Evolutionary conservation across 2,113 vertebrate genomes (phyloP).

Genomic region (Grantiella picta): DNA sequence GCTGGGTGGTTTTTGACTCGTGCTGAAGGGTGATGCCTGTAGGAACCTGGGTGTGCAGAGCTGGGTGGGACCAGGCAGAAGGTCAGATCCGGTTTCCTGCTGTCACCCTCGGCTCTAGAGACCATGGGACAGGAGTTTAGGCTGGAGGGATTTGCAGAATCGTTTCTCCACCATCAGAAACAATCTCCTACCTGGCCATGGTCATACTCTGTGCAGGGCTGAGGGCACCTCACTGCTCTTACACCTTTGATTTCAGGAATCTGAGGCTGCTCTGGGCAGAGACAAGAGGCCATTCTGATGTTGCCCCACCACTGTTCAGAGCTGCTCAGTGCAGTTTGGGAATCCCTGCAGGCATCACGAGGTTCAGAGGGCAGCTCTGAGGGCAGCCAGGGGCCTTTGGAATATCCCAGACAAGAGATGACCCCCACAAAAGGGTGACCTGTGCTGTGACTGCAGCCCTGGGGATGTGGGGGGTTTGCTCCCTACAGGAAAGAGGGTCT

Average conservation of each 20-base stretch:
- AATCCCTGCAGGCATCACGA: not conserved
- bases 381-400: not conserved
- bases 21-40: accelerated
- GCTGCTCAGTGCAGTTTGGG: not conserved
- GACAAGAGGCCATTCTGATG: accelerated
- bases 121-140: not conserved
- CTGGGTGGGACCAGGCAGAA: not conserved
- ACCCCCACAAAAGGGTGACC: too few relatives aligned
- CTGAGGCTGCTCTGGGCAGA: not conserved
- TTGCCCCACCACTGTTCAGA: not conserved
- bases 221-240: not conserved
- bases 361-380: not conserved
- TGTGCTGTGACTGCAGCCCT: not conserved
- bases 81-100: not conserved
- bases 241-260: not conserved
- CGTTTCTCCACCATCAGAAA: not conserved
- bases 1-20: not conserved
- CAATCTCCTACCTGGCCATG: accelerated
- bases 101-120: not conserved
- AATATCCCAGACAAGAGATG: not conserved
- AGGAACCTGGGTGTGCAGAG: not conserved
- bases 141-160: not conserved
- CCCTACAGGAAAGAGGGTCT: not conserved
- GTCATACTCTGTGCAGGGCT: not conserved
- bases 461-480: not conserved